Base-by-base conservation (phyloP, 2,797 vertebrate species). In the Vireo griseus region DNA sequence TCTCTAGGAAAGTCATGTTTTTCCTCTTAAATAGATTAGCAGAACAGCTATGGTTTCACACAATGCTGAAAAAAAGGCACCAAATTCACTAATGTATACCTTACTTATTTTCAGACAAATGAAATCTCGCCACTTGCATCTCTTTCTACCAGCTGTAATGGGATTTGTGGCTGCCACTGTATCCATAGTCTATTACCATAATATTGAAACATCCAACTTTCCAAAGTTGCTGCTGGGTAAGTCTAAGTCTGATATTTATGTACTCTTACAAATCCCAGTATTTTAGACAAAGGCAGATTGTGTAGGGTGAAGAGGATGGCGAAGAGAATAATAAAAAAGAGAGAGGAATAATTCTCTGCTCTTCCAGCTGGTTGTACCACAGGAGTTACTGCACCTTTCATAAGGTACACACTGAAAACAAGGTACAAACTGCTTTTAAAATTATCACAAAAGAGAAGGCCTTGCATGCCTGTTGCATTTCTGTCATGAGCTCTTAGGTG, bases 131-230 rank as follows among this genome's bases (percentile, higher is more conserved):
- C 99, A 99, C 74, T 98, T 99, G 44, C 99, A 99, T 58, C 99
- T 99, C 76, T 99, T 99, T 97, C 98, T 99, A 97, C 99, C 99
- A 1, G 99, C 99, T 3, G 98, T 99, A 87, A 99, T 99, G 98
- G 99, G 99, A 17, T 99, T 99, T 92, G 98, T 99, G 26, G 99
- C 99, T 57, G 99, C 99, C 3, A 99, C 98, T 1, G 99, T 99
- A 4, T 99, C 99, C 7, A 99, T 99, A 72, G 99, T 99, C 26
- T 99, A 99, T 94, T 99, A 99, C 78, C 99, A 99, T 96, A 99
- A 99, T 92, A 99, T 99, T 25, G 99, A 99, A 97, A 99, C 99
- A 8, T 99, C 99, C 72, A 99, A 99, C 96, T 99, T 99, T 88
- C 99, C 99, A 55, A 99, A 99, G 96, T 97, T 99, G 74, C 98